Base-by-base conservation (phyloP, 2,888 invertebrate species). In the Ornithoptera priamus region DNA sequence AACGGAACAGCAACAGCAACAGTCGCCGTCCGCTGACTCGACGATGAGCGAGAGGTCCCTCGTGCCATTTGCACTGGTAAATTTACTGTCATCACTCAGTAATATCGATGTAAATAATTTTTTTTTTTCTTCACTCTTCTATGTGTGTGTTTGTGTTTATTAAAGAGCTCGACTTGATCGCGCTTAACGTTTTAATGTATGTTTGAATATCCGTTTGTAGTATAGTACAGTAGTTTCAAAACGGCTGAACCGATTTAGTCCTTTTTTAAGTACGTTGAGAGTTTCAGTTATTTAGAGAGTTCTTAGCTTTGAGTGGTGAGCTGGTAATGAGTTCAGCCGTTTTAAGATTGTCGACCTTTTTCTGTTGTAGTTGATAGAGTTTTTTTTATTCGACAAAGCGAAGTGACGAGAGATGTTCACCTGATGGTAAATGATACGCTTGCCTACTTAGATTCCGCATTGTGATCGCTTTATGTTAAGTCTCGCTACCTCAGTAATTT, bases 1-100 rank as follows among this genome's bases (percentile, higher is more conserved):
- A 82, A 84, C 70, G 84, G 77, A 79, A 82, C 88, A 89, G 87
- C 90, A 90, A 81, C 92, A 92, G 75, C 90, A 90, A 78, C 93
- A 93, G 74, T 93, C 93, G 1, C 93, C 93, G 20, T 93, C 93
- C 57, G 93, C 93, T 22, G 93, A 93, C 80, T 93, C 93, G 10
- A 93, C 93, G 17, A 92, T 93, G 92, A 93, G 93, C 85, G 93
- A 93, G 82, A 79, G 93, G 75, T 93, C 93, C 22, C 86, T 92
- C 72, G 91, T 92, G 72, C 93, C 93, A 62, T 93, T 89, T 85
- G 92, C 89, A 80, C 87, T 93, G 93, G 93, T 93, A 93, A 93
- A 88, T 90, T 89, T 89, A 86, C 85, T 89, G 83, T 86, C 87
- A 78, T 81, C 84, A 79, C 81, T 88, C 85, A 90, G 81, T 89